A percentile compares a stretch with the other conserved stretches of the same genome.
Conservation (phyloP, 1,140 invertebrate genomes). For the Nasonia vitripennis region DNA sequence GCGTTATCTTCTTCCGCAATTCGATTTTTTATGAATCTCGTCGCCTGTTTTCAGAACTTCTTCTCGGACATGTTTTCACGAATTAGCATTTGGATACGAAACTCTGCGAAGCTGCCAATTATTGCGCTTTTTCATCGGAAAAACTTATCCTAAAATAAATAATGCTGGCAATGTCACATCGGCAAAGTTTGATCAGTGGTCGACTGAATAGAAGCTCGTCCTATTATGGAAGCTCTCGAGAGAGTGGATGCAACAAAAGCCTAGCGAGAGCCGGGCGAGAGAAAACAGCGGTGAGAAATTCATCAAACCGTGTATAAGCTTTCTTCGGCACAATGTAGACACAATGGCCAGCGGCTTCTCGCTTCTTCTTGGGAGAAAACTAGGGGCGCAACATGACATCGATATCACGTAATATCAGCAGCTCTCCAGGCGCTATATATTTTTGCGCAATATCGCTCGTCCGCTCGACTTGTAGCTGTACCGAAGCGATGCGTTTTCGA, state of each 20-base stretch:
- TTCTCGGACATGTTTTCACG: neutral
- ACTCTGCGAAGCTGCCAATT: no score
- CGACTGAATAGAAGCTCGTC: neutral
- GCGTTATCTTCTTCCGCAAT: neutral
- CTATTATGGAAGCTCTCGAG: neutral
- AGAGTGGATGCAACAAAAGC: neutral
- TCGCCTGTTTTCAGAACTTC: neutral
- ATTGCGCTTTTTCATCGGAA: no score
- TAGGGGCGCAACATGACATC: neutral
- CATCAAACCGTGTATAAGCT: constrained; percentile 23
- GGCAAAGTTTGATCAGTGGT: neutral
- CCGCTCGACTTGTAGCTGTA: neutral
- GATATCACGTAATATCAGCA: constrained; percentile 31
- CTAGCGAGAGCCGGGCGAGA: neutral
- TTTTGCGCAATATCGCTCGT: constrained; percentile 21
- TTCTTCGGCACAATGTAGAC: neutral
- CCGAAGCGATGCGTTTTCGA: neutral
- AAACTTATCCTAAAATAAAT: neutral
- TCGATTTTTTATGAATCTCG: neutral
- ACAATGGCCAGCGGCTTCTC: neutral
- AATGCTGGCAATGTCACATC: neutral
- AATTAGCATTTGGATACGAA: no score
- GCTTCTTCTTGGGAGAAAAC: neutral
- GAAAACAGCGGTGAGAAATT: constrained; percentile 19
- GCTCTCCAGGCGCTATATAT: neutral